Percentiles rank a stretch among this genome's conserved stretches.
Evolutionary conservation across 2,888 invertebrate genomes (phyloP).

Genomic region (Acronicta leporina): DNA sequence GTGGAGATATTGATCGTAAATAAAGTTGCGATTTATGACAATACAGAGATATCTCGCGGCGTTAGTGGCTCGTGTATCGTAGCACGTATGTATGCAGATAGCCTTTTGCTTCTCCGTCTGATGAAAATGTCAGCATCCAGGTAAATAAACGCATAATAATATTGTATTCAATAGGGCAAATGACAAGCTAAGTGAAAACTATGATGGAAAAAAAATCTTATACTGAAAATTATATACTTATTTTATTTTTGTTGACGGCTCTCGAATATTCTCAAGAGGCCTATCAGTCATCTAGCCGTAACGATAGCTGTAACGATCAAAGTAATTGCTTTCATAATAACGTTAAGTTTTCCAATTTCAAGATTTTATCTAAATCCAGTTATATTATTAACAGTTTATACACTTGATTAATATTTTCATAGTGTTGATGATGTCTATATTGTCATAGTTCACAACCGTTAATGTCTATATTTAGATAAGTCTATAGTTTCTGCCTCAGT

Average conservation of each 20-base stretch:
- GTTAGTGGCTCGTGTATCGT: slow-evolving; percentile 58
- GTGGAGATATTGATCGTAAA: slow-evolving; percentile 81
- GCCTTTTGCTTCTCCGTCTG: slow-evolving; percentile 69
- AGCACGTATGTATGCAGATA: slow-evolving; percentile 64
- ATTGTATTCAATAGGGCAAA: slow-evolving; percentile 21
- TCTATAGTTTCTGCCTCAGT: neutral
- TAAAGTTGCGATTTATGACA: slow-evolving; percentile 82
- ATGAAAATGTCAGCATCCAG: slow-evolving; percentile 72
- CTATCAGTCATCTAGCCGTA: no score
- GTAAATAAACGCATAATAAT: slow-evolving; percentile 68
- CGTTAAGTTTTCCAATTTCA: slow-evolving; percentile 7
- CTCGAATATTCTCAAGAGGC: no score
- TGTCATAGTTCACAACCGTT: slow-evolving; percentile 11
- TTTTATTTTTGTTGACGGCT: no score
- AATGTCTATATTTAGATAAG: slow-evolving; percentile 33
- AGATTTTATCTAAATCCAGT: neutral
- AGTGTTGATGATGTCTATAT: slow-evolving; percentile 10
- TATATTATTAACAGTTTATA: neutral
- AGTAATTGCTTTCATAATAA: slow-evolving; percentile 32
- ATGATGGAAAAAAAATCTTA: no score
- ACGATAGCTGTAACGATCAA: slow-evolving; percentile 4
- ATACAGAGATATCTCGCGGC: slow-evolving; percentile 74
- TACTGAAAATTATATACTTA: no score
- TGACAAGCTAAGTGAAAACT: no score
- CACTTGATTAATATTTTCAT: slow-evolving; percentile 2